These are phyloP conservation scores for Clitarchus hookeri DNA, from an alignment of 2,888 invertebrate species.

Conservation along the genomic window DNA sequence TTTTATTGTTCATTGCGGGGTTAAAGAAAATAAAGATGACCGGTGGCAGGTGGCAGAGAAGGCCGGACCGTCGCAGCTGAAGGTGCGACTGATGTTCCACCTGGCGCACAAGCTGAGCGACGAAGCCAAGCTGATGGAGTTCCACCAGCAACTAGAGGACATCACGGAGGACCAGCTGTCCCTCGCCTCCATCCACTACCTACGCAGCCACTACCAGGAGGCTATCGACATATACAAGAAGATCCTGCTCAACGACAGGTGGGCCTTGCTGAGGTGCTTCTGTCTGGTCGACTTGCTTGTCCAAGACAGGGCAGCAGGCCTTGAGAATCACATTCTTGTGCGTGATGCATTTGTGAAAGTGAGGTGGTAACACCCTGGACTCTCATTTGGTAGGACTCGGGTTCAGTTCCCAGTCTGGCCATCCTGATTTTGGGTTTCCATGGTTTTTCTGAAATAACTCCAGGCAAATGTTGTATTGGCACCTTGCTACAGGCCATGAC, in stretches of 20 bases:
- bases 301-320: too few relatives aligned
- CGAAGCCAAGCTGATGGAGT: constrained; percentile 80
- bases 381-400: too few relatives aligned
- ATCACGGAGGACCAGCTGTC: constrained; percentile 94
- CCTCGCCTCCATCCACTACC: constrained; percentile 93
- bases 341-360: too few relatives aligned
- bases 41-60: constrained; percentile 58
- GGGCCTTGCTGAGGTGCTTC: constrained; percentile 33
- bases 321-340: too few relatives aligned
- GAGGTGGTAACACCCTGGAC: too few relatives aligned
- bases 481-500: too few relatives aligned
- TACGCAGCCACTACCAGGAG: constrained; percentile 96
- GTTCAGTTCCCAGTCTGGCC: too few relatives aligned
- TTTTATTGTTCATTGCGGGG: background rate
- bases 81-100: constrained; percentile 87
- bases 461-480: too few relatives aligned
- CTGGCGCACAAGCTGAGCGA: constrained; percentile 91
- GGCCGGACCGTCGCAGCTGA: constrained; percentile 66
- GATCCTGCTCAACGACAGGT: constrained; percentile 89
- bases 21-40: too few relatives aligned
- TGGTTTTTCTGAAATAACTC: too few relatives aligned
- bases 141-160: constrained; percentile 84
- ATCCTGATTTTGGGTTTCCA: too few relatives aligned
- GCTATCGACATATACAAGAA: constrained; percentile 98
- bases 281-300: too few relatives aligned